Conservation (phyloP, 2,797 vertebrate species). For the Arctocebus calabarensis region DNA sequence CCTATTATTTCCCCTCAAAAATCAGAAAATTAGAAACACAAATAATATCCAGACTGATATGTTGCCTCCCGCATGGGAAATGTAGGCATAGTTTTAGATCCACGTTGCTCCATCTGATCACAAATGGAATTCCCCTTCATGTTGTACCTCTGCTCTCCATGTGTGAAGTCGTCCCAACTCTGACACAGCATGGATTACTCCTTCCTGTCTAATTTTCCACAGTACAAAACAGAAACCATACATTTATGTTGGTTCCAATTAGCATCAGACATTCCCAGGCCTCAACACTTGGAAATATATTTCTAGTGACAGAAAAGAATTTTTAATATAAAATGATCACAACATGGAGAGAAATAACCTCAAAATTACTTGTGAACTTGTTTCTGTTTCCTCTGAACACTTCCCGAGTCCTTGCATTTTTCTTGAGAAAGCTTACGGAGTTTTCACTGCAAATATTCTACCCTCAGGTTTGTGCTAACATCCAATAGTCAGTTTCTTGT, state of each 20-base stretch:
- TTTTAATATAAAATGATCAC: neutral
- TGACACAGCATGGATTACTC: no score
- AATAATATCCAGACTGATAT: neutral
- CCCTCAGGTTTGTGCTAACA: neutral
- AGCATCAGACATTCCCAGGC: neutral
- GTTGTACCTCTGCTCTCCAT: fast-evolving
- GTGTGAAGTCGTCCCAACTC: neutral
- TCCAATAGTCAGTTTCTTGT: neutral
- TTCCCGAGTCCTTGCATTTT: neutral
- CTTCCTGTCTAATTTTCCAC: neutral
- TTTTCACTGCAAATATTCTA: neutral
- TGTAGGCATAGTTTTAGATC: neutral
- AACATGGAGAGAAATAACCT: neutral
- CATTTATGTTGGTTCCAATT: neutral
- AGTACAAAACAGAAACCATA: neutral
- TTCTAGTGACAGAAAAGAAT: neutral
- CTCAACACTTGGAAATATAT: neutral
- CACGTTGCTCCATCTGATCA: neutral
- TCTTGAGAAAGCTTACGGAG: neutral
- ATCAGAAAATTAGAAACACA: conserved; percentile 20
- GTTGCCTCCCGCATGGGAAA: neutral
- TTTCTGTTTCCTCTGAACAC: neutral
- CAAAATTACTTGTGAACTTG: neutral
- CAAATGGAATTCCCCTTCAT: neutral
- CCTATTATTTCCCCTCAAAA: neutral